Percentiles rank a stretch among this genome's conserved stretches.
These are phyloP conservation scores for Cinara cedri DNA, from an alignment of 2,888 invertebrate species.

Conservation along the genomic window DNA sequence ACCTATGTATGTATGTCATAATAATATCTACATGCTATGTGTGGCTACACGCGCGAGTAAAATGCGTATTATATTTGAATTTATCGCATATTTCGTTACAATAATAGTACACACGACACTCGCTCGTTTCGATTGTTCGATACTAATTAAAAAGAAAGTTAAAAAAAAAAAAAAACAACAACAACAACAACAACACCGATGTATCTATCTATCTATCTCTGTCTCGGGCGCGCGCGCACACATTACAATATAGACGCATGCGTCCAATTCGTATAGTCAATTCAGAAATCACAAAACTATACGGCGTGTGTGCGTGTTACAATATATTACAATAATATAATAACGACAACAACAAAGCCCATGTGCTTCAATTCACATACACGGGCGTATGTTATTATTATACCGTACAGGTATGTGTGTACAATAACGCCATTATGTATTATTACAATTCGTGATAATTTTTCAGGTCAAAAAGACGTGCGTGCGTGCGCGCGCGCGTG, in stretches of 20 bases:
- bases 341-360: conserved; percentile 22
- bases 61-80: too few species aligned
- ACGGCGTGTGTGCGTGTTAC: background rate
- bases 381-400: too few species aligned
- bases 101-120: background rate
- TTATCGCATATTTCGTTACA: too few species aligned
- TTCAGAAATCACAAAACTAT: conserved; percentile 19
- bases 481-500: too few species aligned
- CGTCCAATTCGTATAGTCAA: conserved; percentile 6
- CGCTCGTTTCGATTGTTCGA: conserved; percentile 10
- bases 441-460: conserved; percentile 55
- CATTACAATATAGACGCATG: too few species aligned
- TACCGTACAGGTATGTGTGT: too few species aligned
- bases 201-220: conserved; percentile 25
- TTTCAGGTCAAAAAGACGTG: conserved; percentile 55
- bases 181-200: background rate
- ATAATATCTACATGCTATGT: too few species aligned
- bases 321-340: conserved; percentile 21
- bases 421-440: conserved; percentile 33
- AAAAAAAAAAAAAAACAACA: background rate
- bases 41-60: too few species aligned
- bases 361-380: conserved; percentile 33
- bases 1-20: too few species aligned
- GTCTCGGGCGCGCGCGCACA: background rate
- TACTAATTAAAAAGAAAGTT: conserved; percentile 46